Conservation (phyloP, 2,113 vertebrate genomes). For the Leucosticte australis region DNA sequence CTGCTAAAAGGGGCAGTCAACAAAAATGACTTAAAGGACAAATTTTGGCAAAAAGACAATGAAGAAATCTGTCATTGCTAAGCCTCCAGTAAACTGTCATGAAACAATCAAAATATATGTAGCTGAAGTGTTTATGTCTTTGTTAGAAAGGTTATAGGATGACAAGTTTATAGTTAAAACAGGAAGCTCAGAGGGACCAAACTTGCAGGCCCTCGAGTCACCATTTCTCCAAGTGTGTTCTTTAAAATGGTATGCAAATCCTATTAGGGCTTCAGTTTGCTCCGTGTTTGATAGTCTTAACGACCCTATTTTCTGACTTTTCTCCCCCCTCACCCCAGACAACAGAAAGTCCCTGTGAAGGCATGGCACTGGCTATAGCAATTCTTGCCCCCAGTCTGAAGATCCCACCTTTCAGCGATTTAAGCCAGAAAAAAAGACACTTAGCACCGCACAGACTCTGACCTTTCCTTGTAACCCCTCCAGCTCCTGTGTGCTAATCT, state of each 20-base stretch:
- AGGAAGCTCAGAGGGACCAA: conserved; percentile 45
- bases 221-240: not conserved
- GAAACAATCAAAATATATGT: conserved; percentile 83
- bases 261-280: not conserved
- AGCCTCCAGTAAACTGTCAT: conserved; percentile 79
- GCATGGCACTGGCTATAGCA: not conserved
- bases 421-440: not conserved
- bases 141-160: conserved; percentile 80
- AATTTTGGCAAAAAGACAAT: conserved; percentile 94
- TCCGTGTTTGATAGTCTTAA: not conserved
- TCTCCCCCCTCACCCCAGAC: not conserved
- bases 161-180: conserved; percentile 74
- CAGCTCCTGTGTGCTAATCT: not conserved
- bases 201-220: conserved; percentile 49
- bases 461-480: not conserved
- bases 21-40: conserved; percentile 99
- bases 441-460: not conserved
- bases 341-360: not conserved
- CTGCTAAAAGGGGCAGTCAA: conserved; percentile 97
- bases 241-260: conserved; percentile 25
- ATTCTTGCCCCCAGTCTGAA: not conserved
- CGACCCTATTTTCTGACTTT: conserved; percentile 2
- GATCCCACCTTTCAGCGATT: not conserved
- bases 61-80: conserved; percentile 84
- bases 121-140: conserved; percentile 79